Conservation (phyloP, 2,797 vertebrate species). For the Alosa sapidissima region DNA sequence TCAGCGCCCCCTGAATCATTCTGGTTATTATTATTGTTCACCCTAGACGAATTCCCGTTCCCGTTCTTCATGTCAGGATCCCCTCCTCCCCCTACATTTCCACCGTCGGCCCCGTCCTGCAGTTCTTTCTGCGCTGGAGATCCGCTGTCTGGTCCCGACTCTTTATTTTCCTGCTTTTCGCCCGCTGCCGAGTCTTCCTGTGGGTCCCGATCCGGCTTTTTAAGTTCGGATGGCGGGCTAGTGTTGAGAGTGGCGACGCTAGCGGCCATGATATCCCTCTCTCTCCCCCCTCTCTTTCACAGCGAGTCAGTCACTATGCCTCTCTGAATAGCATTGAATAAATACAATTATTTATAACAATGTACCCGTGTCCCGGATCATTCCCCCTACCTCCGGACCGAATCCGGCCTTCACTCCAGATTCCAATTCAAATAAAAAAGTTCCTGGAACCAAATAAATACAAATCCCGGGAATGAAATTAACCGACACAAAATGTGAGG, state of each 20-base stretch:
- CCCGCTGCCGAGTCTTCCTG: conserved; percentile 83
- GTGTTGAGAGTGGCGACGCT: conserved; percentile 89
- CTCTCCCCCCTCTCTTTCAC: conserved; percentile 63
- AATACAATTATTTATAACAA: conserved; percentile 75
- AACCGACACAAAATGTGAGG: conserved; percentile 68
- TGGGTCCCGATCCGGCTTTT: conserved; percentile 90
- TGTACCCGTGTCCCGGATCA: conserved; percentile 79
- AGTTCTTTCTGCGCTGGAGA: conserved; percentile 84
- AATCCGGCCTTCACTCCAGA: conserved; percentile 76
- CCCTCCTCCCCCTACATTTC: conserved; percentile 77
- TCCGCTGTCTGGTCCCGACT: conserved; percentile 72
- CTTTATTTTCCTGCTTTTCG: conserved; percentile 82
- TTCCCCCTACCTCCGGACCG: conserved; percentile 77
- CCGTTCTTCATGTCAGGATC: conserved; percentile 94
- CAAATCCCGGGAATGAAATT: conserved; percentile 69
- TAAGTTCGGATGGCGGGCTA: conserved; percentile 91
- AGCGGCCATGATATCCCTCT: conserved; percentile 90
- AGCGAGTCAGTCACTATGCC: conserved; percentile 71
- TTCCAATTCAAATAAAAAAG: conserved; percentile 67
- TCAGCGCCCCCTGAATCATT: conserved; percentile 75
- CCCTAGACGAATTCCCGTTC: conserved; percentile 85
- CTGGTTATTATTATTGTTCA: conserved; percentile 77
- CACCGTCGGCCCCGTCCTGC: conserved; percentile 88
- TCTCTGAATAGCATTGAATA: conserved; percentile 74
- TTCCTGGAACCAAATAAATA: conserved; percentile 72